Conservation (phyloP, 2,113 vertebrate genomes). For the Galemys pyrenaicus region DNA sequence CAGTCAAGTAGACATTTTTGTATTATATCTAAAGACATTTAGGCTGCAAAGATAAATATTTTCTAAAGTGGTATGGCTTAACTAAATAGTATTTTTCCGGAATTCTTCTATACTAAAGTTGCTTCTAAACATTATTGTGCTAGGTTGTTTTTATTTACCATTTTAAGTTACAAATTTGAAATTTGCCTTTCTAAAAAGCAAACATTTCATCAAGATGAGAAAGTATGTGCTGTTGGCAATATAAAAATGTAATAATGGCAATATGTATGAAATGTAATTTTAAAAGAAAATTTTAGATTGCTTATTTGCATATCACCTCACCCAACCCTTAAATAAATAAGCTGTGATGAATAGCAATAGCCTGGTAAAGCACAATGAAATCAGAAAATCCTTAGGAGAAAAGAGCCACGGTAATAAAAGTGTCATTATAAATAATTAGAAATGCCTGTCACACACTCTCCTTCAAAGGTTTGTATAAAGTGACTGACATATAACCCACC, state of each 20-base stretch:
- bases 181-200: background rate
- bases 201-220: background rate
- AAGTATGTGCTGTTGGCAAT: background rate
- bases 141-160: background rate
- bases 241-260: constrained; percentile 13
- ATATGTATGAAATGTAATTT: background rate
- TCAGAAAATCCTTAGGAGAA: constrained; percentile 24
- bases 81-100: background rate
- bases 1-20: background rate
- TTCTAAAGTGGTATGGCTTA: background rate
- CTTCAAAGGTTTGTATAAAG: background rate
- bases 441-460: constrained; percentile 5
- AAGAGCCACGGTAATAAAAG: background rate
- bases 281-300: constrained; percentile 15
- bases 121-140: background rate
- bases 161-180: constrained; percentile 50
- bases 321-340: constrained; percentile 28
- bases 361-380: background rate
- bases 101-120: background rate
- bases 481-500: background rate
- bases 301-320: constrained; percentile 38
- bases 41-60: background rate
- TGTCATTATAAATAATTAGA: constrained; percentile 61
- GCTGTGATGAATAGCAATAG: background rate
- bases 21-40: background rate